Evolutionary conservation across 2,113 vertebrate genomes (phyloP).

Genomic region (Scytalopus superciliaris): DNA sequence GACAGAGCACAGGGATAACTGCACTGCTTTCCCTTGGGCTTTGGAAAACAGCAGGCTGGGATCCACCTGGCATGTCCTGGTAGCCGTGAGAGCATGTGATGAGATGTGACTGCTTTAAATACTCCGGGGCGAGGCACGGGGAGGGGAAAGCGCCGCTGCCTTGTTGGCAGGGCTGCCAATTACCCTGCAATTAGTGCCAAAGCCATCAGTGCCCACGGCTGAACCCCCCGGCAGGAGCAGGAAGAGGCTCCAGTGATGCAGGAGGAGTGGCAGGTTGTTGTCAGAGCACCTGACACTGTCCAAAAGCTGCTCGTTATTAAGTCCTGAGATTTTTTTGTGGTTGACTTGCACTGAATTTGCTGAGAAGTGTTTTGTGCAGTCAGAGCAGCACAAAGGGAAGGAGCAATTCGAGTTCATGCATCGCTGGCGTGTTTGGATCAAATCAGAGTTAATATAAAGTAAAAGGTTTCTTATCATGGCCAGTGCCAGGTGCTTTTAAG

Average conservation of each 20-base stretch:
- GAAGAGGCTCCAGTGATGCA: neutral
- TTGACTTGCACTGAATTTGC: neutral
- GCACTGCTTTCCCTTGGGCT: neutral
- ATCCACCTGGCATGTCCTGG: neutral
- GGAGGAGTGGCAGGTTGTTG: neutral
- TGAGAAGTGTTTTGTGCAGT: neutral
- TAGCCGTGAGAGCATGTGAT: rapidly evolving
- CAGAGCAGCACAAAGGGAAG: neutral
- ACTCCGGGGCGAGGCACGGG: rapidly evolving
- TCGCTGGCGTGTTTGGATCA: rapidly evolving
- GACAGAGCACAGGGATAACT: neutral
- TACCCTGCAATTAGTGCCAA: neutral
- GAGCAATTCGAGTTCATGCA: neutral
- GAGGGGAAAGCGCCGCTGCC: neutral
- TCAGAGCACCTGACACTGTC: neutral
- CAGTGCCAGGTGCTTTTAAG: neutral
- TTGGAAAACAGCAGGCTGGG: neutral
- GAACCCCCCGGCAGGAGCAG: neutral
- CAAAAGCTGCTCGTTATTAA: neutral
- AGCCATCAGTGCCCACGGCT: neutral
- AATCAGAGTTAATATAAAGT: neutral
- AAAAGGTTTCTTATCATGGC: neutral
- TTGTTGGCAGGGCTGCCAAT: neutral
- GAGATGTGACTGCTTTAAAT: neutral
- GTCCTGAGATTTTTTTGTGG: neutral